A percentile compares a stretch with the other conserved stretches of the same genome.
Evolutionary conservation across 2,888 invertebrate species (phyloP).

Genomic region (Eilema depressum): DNA sequence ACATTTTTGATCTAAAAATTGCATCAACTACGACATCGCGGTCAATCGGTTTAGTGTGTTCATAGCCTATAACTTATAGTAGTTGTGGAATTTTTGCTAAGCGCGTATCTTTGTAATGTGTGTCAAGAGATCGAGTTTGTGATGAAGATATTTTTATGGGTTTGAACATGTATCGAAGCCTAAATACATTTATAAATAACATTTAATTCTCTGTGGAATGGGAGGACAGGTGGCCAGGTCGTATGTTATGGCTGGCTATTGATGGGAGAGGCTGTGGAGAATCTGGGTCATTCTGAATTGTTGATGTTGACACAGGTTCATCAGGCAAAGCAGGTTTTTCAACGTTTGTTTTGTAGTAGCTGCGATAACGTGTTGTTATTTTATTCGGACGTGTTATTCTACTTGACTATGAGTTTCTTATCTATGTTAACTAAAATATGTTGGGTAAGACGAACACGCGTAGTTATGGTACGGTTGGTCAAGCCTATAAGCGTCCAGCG

Average conservation of each 20-base stretch:
- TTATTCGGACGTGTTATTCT: too few relatives aligned
- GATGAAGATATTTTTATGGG: constrained; percentile 50
- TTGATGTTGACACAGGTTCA: not conserved
- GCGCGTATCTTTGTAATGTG: constrained; percentile 54
- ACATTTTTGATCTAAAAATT: too few relatives aligned
- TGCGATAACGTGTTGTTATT: not conserved
- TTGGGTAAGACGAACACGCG: too few relatives aligned
- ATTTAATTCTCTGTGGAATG: constrained; percentile 17
- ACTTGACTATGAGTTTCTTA: too few relatives aligned
- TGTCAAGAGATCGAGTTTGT: constrained; percentile 58
- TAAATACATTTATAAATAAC: constrained; percentile 37
- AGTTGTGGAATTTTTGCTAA: constrained; percentile 19
- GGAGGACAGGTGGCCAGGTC: constrained; percentile 16
- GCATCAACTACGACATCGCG: not conserved
- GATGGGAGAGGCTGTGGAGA: not conserved
- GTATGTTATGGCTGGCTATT: not conserved
- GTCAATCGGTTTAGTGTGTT: constrained; percentile 3
- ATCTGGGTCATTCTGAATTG: not conserved
- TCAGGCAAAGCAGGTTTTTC: not conserved
- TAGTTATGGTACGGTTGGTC: too few relatives aligned
- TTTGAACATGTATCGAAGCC: constrained; percentile 22
- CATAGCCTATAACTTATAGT: constrained; percentile 31
- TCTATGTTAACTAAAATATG: too few relatives aligned
- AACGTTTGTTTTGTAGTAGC: not conserved
- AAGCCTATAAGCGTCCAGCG: too few relatives aligned